phyloP scores from a whole-genome alignment of 2,888 invertebrate species.

The Tortrix viridana region DNA sequence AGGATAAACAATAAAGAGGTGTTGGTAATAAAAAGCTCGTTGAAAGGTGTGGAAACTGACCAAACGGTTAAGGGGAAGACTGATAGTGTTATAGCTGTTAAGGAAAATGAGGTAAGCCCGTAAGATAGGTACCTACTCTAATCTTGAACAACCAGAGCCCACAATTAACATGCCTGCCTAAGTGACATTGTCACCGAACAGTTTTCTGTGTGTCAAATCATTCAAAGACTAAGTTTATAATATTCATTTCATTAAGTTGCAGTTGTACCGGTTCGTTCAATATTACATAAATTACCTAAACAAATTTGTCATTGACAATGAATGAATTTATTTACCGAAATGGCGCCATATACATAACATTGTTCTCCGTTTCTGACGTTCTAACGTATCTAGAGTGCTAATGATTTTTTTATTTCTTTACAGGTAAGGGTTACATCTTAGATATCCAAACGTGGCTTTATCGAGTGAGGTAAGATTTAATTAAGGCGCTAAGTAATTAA shows the following conservation, averaged over 20 bases:
- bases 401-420: slow-evolving; percentile 22
- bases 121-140: background rate
- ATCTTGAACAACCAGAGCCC: too few relatives aligned
- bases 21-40: slow-evolving; percentile 66
- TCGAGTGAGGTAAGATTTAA: slow-evolving; percentile 22
- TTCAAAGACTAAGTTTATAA: too few relatives aligned
- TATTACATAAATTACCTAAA: too few relatives aligned
- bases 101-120: slow-evolving; percentile 61
- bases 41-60: slow-evolving; percentile 63
- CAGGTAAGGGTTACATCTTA: slow-evolving; percentile 30
- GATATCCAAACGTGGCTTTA: background rate
- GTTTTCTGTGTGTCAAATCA: too few relatives aligned
- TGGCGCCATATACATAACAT: too few relatives aligned
- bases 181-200: too few relatives aligned
- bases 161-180: too few relatives aligned
- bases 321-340: too few relatives aligned
- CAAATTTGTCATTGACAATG: too few relatives aligned
- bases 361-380: too few relatives aligned
- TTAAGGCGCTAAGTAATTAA: slow-evolving; percentile 13
- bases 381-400: background rate
- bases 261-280: too few relatives aligned
- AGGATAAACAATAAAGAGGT: slow-evolving; percentile 66
- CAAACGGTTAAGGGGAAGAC: slow-evolving; percentile 66
- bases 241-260: too few relatives aligned
- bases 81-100: slow-evolving; percentile 66